Conservation (phyloP, 2,113 vertebrate genomes). For the Coryphaenoides rupestris region DNA sequence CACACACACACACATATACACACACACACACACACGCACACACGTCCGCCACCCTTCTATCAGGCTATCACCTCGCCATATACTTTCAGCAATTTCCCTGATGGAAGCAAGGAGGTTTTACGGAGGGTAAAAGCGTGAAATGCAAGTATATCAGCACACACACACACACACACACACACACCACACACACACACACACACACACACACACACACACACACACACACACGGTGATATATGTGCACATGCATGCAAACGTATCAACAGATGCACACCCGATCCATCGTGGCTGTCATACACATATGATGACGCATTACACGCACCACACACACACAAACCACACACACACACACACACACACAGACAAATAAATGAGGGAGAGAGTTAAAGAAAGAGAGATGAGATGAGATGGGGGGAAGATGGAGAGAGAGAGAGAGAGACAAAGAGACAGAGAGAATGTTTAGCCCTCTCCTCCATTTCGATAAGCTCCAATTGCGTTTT, state of each 20-base stretch:
- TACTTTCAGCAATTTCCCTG: no score
- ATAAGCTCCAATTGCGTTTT: constrained; percentile 53
- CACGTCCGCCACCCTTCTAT: not conserved
- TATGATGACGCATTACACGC: not conserved
- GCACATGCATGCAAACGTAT: no score
- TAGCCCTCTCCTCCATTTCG: constrained; percentile 25
- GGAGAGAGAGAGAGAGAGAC: constrained; percentile 10
- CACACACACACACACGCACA: constrained; percentile 1
- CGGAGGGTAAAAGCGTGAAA: not conserved
- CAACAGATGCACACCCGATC: no score
- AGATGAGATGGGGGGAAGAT: not conserved
- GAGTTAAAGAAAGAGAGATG: not conserved
- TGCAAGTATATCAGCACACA: not conserved
- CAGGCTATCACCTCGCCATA: no score
- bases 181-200: not conserved
- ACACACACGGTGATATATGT: no score
- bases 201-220: no score
- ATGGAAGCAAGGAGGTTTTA: no score
- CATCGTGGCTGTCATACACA: not conserved
- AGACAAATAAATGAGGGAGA: not conserved
- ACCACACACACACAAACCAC: not conserved
- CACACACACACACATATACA: constrained; percentile 1
- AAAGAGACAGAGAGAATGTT: constrained; percentile 3
- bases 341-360: constrained; percentile 3
- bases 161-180: constrained; percentile 20